Conservation (phyloP, 1,140 invertebrate genomes). For the Hirudo medicinalis region DNA sequence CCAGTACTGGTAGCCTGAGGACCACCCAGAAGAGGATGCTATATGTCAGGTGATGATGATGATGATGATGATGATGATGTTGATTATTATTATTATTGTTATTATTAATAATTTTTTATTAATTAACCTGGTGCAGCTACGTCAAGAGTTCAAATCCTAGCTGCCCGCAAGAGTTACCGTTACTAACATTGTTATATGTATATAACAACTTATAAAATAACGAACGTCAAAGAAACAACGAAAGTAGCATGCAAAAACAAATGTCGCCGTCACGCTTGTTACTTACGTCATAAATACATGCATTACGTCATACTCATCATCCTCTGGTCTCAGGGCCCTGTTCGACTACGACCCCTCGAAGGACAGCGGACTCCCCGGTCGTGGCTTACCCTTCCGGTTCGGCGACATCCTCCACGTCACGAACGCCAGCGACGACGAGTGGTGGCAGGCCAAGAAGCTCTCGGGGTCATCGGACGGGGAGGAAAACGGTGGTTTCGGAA, state of each 20-base stretch:
- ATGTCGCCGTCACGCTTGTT: too few species aligned
- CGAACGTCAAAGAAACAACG: too few species aligned
- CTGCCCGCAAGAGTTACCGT: too few species aligned
- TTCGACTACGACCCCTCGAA: conserved; percentile 96
- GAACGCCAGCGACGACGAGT: conserved; percentile 97
- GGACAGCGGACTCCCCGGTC: conserved; percentile 87
- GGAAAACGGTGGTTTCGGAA: conserved; percentile 39
- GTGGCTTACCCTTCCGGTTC: conserved; percentile 80
- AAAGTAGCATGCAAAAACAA: too few species aligned
- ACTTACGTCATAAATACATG: too few species aligned
- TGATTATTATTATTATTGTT: too few species aligned
- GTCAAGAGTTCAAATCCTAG: too few species aligned
- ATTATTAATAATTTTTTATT: too few species aligned
- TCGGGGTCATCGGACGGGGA: conserved; percentile 32
- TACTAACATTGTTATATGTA: too few species aligned
- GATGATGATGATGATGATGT: too few species aligned
- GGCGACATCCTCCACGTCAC: conserved; percentile 97
- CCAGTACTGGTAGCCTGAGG: conserved; percentile 54
- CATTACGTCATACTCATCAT: background rate
- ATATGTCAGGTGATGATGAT: conserved; percentile 50
- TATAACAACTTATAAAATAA: background rate
- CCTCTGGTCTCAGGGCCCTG: conserved; percentile 60
- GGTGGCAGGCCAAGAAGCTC: conserved; percentile 81
- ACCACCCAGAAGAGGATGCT: conserved; percentile 82
- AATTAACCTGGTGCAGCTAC: too few species aligned